These are phyloP conservation scores for Alligator mississippiensis DNA, from an alignment of 2,113 vertebrate genomes.

Conservation along the genomic window DNA sequence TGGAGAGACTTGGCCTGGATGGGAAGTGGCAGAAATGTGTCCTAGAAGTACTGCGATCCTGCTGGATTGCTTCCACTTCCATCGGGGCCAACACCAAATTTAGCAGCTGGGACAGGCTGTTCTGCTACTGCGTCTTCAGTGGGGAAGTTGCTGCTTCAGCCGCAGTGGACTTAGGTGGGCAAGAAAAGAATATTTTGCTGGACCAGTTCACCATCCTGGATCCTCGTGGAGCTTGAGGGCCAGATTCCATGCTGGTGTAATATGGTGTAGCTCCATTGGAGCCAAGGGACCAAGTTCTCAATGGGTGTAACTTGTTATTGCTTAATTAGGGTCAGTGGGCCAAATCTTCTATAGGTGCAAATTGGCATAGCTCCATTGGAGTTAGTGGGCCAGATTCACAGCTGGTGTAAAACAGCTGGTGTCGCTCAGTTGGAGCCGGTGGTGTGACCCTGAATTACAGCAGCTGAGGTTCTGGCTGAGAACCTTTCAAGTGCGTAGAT, in stretches of 20 bases:
- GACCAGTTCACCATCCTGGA: background rate
- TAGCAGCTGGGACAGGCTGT: background rate
- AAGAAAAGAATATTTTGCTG: background rate
- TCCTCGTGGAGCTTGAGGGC: background rate
- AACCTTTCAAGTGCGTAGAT: too few species aligned
- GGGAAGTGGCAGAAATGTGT: background rate
- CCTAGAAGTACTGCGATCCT: background rate
- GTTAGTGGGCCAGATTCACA: too few species aligned
- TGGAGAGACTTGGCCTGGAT: too few species aligned
- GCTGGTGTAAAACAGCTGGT: too few species aligned
- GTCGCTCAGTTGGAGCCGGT: too few species aligned
- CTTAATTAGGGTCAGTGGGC: background rate
- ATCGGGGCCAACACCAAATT: background rate
- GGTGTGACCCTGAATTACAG: too few species aligned
- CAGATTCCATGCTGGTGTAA: background rate
- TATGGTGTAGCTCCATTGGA: background rate
- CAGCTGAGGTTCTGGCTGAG: too few species aligned
- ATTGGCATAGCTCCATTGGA: background rate
- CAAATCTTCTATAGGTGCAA: background rate
- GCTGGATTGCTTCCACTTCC: background rate
- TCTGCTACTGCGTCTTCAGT: background rate
- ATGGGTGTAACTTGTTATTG: background rate
- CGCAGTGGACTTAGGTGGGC: background rate
- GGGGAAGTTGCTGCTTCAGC: too few species aligned
- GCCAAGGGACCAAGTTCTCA: background rate